phyloP scores from a whole-genome alignment of 2,888 invertebrate species.

The Tuta absoluta region DNA sequence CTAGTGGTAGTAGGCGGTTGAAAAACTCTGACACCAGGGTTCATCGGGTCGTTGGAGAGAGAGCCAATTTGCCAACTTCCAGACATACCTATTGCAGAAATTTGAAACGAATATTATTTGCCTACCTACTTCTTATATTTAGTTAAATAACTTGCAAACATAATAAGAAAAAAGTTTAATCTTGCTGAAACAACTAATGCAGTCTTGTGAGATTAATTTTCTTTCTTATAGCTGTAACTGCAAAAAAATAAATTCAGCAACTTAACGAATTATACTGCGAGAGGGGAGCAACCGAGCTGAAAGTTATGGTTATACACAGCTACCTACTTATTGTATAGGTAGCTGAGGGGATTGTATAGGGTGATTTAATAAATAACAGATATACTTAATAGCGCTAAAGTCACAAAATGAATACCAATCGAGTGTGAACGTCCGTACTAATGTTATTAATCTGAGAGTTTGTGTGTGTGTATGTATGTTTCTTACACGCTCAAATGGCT shows the following conservation, averaged over 20 bases:
- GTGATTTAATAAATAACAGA: background rate
- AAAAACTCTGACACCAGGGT: no score
- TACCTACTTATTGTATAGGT: constrained; percentile 12
- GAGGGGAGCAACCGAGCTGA: constrained; percentile 13
- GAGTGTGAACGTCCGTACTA: no score
- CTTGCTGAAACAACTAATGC: constrained; percentile 16
- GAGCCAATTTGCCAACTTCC: no score
- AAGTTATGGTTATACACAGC: constrained; percentile 16
- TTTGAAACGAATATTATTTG: no score
- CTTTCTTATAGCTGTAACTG: background rate
- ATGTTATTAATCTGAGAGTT: no score
- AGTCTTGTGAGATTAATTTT: background rate
- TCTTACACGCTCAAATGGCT: no score
- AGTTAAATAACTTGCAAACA: background rate
- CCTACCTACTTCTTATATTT: background rate
- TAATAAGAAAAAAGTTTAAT: background rate
- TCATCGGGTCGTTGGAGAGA: no score
- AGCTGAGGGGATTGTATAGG: background rate
- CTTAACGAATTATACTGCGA: constrained; percentile 1
- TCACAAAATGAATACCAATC: no score
- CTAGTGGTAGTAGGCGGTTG: no score
- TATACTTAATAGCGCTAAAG: no score
- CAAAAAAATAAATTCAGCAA: constrained; percentile 12
- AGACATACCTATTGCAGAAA: no score
- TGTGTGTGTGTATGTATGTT: no score